phyloP scores from a whole-genome alignment of 2,888 invertebrate genomes.

The Ochropleura leucogaster region DNA sequence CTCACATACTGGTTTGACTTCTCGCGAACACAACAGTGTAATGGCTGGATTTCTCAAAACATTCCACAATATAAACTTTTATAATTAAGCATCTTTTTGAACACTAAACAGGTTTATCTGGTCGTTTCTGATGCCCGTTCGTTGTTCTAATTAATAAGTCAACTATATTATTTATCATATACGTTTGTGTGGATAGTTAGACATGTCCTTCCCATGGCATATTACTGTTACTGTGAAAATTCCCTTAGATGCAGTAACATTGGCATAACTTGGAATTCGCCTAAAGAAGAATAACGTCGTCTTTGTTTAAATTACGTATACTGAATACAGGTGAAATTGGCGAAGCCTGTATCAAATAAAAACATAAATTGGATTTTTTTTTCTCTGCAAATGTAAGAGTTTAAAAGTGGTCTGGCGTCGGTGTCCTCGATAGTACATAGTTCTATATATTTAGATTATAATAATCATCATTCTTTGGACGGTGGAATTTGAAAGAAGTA shows the following conservation, averaged over 20 bases:
- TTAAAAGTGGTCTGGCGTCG: background rate
- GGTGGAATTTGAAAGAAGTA: background rate
- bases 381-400: background rate
- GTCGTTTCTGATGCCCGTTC: slow-evolving; percentile 57
- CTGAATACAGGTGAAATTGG: background rate
- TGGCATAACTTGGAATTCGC: background rate
- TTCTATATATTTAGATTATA: too few species aligned
- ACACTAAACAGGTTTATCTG: slow-evolving; percentile 71
- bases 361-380: background rate
- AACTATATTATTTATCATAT: background rate
- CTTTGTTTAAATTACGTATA: background rate
- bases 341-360: background rate
- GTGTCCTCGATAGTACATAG: too few species aligned
- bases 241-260: too few species aligned
- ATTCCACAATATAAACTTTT: slow-evolving; percentile 61
- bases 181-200: background rate
- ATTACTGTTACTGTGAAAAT: background rate
- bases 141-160: slow-evolving; percentile 54
- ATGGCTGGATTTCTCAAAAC: slow-evolving; percentile 64
- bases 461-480: background rate
- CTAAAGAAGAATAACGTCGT: background rate
- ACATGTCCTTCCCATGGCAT: background rate
- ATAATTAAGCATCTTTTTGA: slow-evolving; percentile 68
- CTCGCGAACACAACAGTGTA: slow-evolving; percentile 56
- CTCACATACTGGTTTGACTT: slow-evolving; percentile 66